These are phyloP conservation scores for Drosophila paulistorum DNA, from an alignment of 1,140 invertebrate species.

Conservation along the genomic window DNA sequence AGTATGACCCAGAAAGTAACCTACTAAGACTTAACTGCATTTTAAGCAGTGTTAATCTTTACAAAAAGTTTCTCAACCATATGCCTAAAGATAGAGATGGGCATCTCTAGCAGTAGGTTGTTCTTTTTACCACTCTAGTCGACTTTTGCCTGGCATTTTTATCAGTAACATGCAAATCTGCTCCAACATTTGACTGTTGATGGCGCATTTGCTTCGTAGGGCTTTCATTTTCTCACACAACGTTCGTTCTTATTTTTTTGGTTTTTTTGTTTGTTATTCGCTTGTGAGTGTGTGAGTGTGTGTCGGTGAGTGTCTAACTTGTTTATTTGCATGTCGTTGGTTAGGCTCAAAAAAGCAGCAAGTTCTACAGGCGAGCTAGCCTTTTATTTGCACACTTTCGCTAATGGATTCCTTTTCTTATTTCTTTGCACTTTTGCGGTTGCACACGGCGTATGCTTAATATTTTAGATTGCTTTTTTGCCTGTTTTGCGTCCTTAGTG, in stretches of 20 bases:
- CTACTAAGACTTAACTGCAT: no score
- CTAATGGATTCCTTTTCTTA: conserved; percentile 71
- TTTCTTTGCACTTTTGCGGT: conserved; percentile 52
- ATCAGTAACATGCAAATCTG: conserved; percentile 75
- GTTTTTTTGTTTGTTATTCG: conserved; percentile 21
- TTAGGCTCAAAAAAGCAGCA: conserved; percentile 58
- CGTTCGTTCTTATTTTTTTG: not conserved
- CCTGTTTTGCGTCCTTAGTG: not conserved
- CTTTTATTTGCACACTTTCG: conserved; percentile 76
- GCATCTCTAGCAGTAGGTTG: not conserved
- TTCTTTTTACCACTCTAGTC: not conserved
- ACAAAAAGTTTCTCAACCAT: not conserved
- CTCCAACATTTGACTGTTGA: conserved; percentile 65
- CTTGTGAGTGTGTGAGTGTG: conserved; percentile 13
- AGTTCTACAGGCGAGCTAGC: conserved; percentile 15
- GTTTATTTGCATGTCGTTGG: conserved; percentile 76
- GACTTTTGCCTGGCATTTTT: conserved; percentile 25
- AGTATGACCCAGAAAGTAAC: no score
- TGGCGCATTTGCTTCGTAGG: conserved; percentile 68
- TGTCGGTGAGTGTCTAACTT: conserved; percentile 40
- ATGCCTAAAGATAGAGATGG: not conserved
- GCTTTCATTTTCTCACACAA: conserved; percentile 48
- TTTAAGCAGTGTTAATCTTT: no score
- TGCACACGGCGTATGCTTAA: conserved; percentile 78
- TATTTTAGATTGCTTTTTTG: conserved; percentile 51